Evolutionary conservation across 1,140 invertebrate species (phyloP).

Genomic region (Macrotrachela quadricornifera): DNA sequence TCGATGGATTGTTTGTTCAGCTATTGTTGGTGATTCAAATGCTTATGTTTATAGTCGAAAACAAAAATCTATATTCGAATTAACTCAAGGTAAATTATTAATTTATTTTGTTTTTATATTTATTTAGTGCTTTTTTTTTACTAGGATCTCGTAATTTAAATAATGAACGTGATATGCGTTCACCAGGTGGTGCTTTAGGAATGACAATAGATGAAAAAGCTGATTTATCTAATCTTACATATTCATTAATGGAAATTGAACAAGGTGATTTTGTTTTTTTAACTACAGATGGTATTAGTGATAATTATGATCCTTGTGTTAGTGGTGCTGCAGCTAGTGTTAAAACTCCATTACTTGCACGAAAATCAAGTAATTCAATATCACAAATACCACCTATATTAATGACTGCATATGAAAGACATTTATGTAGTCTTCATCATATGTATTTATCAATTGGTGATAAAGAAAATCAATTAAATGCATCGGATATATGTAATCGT

Average conservation of each 20-base stretch:
- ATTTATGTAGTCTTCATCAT: conserved; percentile 28
- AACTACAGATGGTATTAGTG: conserved; percentile 71
- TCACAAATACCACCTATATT: conserved; percentile 16
- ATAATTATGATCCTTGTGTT: conserved; percentile 74
- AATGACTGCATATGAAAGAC: conserved; percentile 26
- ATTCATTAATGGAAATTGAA: conserved; percentile 61
- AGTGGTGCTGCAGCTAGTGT: conserved; percentile 2
- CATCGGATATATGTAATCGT: conserved; percentile 25
- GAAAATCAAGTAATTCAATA: too few relatives aligned
- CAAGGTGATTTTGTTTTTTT: conserved; percentile 65
- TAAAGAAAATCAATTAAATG: conserved; percentile 20
- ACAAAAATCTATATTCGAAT: conserved; percentile 44
- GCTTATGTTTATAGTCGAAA: conserved; percentile 63
- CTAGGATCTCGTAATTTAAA: conserved; percentile 68
- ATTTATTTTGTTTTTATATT: too few relatives aligned
- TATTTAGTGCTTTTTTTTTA: too few relatives aligned
- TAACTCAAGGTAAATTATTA: conserved; percentile 27
- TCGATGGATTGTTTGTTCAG: conserved; percentile 44
- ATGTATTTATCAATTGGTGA: conserved; percentile 12
- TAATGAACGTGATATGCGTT: conserved; percentile 67
- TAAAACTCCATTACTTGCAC: too few relatives aligned
- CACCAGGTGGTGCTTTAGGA: conserved; percentile 65
- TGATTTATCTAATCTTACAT: conserved; percentile 68
- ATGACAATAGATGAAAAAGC: conserved; percentile 68
- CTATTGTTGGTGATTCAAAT: conserved; percentile 70